These are phyloP conservation scores for Ceratitis capitata DNA, from an alignment of 1,140 invertebrate genomes.

Conservation along the genomic window DNA sequence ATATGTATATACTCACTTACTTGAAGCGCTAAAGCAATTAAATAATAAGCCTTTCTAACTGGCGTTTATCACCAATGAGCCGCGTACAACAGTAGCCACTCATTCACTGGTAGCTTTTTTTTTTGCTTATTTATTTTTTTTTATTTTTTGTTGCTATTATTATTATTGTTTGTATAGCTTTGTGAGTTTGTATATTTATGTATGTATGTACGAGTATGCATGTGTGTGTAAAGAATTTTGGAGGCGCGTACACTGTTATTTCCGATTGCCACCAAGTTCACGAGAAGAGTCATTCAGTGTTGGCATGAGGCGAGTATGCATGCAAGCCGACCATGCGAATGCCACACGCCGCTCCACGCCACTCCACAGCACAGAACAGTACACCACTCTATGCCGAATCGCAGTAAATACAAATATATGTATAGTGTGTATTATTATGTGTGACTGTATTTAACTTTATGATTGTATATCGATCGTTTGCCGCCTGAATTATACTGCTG, in stretches of 20 bases:
- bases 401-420: neutral
- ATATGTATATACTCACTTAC: neutral
- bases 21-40: conserved; percentile 26
- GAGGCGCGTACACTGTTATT: neutral
- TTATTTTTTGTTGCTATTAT: neutral
- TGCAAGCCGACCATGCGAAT: too few species aligned
- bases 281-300: neutral
- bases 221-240: neutral
- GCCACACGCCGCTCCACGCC: conserved; percentile 32
- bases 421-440: neutral
- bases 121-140: neutral
- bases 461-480: neutral
- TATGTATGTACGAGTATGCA: neutral
- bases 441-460: neutral
- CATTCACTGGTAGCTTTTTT: neutral
- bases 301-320: neutral
- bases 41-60: conserved; percentile 37
- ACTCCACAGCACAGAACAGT: neutral
- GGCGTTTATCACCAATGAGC: conserved; percentile 1
- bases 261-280: neutral
- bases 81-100: conserved; percentile 6
- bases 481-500: neutral
- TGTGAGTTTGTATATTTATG: neutral
- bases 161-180: neutral
- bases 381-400: neutral